phyloP scores from a whole-genome alignment of 1,140 invertebrate genomes.

The Spodoptera litura region DNA sequence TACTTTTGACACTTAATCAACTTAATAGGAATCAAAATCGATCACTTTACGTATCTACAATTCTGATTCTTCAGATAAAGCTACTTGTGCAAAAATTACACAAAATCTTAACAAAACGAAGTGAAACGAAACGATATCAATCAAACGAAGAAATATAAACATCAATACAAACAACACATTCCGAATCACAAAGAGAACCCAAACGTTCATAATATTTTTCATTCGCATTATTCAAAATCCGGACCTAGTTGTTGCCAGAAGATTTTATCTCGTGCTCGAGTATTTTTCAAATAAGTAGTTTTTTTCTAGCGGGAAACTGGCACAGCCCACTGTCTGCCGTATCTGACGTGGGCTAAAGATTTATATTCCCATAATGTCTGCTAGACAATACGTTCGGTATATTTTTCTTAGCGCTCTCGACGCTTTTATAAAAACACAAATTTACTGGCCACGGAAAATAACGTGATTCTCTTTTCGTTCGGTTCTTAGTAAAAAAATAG shows the following conservation, averaged over 20 bases:
- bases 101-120: background rate
- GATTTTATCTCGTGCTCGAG: conserved; percentile 15
- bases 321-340: conserved; percentile 39
- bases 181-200: conserved; percentile 11
- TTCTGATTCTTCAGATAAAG: too few relatives aligned
- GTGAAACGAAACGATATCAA: background rate
- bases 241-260: conserved; percentile 29
- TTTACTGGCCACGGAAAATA: conserved; percentile 44
- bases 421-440: conserved; percentile 46
- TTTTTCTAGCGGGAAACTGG: conserved; percentile 27
- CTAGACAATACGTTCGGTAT: conserved; percentile 53
- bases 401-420: conserved; percentile 50
- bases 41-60: too few relatives aligned
- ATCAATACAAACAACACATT: background rate
- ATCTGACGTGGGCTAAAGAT: conserved; percentile 52
- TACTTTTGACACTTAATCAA: too few relatives aligned
- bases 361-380: conserved; percentile 54
- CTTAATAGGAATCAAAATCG: too few relatives aligned
- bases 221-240: conserved; percentile 41
- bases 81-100: too few relatives aligned
- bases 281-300: conserved; percentile 44
- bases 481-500: conserved; percentile 17
- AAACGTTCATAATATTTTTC: conserved; percentile 7
- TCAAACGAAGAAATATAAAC: conserved; percentile 16
- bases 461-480: conserved; percentile 36